Conservation (phyloP, 2,113 vertebrate genomes). For the Pygoscelis adeliae region DNA sequence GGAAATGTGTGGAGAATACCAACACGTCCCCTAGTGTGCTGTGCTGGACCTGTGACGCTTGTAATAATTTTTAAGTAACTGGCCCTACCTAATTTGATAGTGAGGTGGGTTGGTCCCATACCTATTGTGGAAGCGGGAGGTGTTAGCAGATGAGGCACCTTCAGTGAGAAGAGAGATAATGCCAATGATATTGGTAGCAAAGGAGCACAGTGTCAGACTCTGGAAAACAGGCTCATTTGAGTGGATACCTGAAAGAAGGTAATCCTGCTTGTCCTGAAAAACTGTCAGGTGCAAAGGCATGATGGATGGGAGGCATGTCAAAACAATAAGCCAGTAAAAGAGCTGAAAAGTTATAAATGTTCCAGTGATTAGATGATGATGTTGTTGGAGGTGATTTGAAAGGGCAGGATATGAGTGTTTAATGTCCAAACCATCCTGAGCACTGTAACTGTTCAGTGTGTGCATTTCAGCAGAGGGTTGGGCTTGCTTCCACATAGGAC, state of each 20-base stretch:
- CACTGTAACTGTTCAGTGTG: neutral
- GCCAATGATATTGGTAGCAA: neutral
- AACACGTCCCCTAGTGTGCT: neutral
- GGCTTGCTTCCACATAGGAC: neutral
- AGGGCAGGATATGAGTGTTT: neutral
- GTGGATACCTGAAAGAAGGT: neutral
- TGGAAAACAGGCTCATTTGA: neutral
- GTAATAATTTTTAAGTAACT: neutral
- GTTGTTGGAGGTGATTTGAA: neutral
- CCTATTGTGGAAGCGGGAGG: neutral
- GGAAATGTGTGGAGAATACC: neutral
- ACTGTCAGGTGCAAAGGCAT: neutral
- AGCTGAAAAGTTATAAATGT: neutral
- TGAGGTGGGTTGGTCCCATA: neutral
- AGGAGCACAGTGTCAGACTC: neutral
- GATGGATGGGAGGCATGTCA: neutral
- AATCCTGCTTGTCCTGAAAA: neutral
- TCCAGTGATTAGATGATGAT: neutral
- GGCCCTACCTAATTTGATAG: neutral
- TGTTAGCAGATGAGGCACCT: neutral
- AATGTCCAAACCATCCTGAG: neutral
- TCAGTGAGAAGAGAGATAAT: neutral
- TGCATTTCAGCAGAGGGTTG: neutral
- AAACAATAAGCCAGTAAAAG: neutral
- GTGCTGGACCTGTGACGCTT: neutral